phyloP scores from a whole-genome alignment of 92 coral and sea anemone genomes.

The Phymanthus crucifer region DNA sequence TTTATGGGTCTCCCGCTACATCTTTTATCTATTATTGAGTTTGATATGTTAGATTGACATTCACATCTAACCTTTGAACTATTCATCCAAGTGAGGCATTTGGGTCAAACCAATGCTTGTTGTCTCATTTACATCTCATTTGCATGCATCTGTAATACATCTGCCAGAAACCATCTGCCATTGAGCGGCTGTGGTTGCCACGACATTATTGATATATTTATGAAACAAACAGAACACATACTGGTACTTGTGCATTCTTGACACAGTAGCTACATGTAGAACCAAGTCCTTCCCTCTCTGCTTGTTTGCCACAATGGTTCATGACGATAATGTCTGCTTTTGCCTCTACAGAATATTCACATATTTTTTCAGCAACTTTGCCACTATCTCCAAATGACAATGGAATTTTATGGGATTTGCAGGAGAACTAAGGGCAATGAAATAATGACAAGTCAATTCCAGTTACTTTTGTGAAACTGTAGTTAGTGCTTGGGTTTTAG shows the following conservation, averaged over 20 bases:
- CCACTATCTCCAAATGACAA: background rate
- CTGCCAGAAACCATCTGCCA: too few species aligned
- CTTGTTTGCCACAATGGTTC: slow-evolving; percentile 9
- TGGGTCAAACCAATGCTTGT: too few species aligned
- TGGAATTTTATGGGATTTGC: background rate
- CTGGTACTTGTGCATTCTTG: slow-evolving; percentile 11
- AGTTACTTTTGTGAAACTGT: too few species aligned
- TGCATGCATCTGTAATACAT: too few species aligned
- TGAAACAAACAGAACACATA: slow-evolving; percentile 4
- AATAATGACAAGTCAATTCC: background rate
- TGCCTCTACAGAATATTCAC: slow-evolving; percentile 19
- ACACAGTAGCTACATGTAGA: slow-evolving; percentile 3
- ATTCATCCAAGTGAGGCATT: too few species aligned
- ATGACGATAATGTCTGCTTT: slow-evolving; percentile 30
- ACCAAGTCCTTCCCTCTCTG: background rate
- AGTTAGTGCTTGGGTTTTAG: too few species aligned
- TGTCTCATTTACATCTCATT: too few species aligned
- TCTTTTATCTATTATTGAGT: too few species aligned
- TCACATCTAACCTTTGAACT: too few species aligned
- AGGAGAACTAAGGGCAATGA: background rate
- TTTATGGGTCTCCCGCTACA: too few species aligned
- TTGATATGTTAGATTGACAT: too few species aligned
- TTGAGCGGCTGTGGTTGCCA: too few species aligned
- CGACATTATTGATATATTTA: background rate
- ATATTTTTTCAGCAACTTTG: slow-evolving; percentile 9